Evolutionary conservation across 1,140 invertebrate genomes (phyloP), one percentile per base, ranked within the genome.

Genomic region (Druon quercuslanigerum): DNA sequence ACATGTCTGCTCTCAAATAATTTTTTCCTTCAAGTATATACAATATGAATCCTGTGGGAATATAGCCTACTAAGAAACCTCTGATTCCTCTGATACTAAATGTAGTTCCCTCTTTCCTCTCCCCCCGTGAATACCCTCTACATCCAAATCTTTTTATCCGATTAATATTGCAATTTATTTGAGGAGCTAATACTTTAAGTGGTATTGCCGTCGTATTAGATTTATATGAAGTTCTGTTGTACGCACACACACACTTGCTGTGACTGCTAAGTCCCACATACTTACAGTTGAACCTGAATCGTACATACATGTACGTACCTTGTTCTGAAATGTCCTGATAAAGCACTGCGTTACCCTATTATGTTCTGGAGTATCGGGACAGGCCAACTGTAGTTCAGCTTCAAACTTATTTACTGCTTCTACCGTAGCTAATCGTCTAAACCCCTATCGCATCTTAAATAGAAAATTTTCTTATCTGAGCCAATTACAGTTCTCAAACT

Each of bases 301-400:
- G 84, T 82, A 54, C 16, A 54, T 54, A 17, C 17, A 54, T 8
- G 16, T 6, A 16, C 52, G 16, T 3, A 54, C 16, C 51, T 70
- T 74, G 2, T 83, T 72, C 8, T 74, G 51, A 2, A 25, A 17
- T 0, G 79, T 88, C n/a, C 86, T 46, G 50, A 88, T 89, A 13
- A 82, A 76, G 51, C 88, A 52, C 71, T 90, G 87, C 9, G 82
- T 73, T 11, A 81, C 74, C 12, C 86, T 86, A 40, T 90, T 90
- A 57, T 85, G 81, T 51, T 85, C 50, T 66, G 87, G 82, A 12
- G 81, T 77, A 51, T 88, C 82, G 2, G 77, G 79, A 75, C 6
- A 46, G 3, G 17, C 20, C n/a, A 20, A 4, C 19, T 50, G 33
- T 2, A 50, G 16, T 72, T 72, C 40, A n/a, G 71, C 71, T 54